Evolutionary conservation across 2,797 vertebrate genomes (phyloP), one percentile per base, ranked within the genome.

Genomic region (Gallinago stenura): DNA sequence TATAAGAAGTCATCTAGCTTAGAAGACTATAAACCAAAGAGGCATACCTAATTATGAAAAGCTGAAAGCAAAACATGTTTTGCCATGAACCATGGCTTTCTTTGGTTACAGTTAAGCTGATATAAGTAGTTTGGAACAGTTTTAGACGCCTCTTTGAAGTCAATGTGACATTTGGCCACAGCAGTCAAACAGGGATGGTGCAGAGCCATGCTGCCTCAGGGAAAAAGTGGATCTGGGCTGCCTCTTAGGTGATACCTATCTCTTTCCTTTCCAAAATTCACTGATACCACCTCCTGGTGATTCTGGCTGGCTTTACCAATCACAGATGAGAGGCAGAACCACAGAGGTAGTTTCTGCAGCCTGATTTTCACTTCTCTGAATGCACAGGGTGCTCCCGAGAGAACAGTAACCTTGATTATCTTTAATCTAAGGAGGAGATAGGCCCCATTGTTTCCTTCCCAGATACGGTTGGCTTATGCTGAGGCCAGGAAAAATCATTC

Each of bases 81-180:
- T 90, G 77, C 94, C 83, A 93, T 25, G 83, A 95, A 86, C 68
- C 1, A 1, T 19, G 33, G 66, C 73, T 71, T 92, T 69, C 83
- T 69, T 41, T 79, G 66, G 62, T 94, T 91, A 87, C 35, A 64
- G 60, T 22, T 77, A 79, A 95, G 94, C 83, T 64, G 90, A 90
- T 94, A 84, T 39, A 90, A 89, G 83, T 77, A 76, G 89, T 92
- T 88, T 95, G 73, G 89, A 95, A 89, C 48, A 70, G 80, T 89
- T 95, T 95, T 87, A 92, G 72, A 71, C 3, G 28, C 56, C 21
- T 89, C 91, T 94, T 95, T 93, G 80, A 90, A 94, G 93, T 79
- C 66, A 56, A 17, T 20, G 7, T 30, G 66, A 83, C 77, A 80
- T 79, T 48, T 56, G 89, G 26, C 90, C 78, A 70, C 95, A 90